These are phyloP conservation scores for Centrocercus urophasianus DNA, from an alignment of 2,113 vertebrate species.

Conservation along the genomic window DNA sequence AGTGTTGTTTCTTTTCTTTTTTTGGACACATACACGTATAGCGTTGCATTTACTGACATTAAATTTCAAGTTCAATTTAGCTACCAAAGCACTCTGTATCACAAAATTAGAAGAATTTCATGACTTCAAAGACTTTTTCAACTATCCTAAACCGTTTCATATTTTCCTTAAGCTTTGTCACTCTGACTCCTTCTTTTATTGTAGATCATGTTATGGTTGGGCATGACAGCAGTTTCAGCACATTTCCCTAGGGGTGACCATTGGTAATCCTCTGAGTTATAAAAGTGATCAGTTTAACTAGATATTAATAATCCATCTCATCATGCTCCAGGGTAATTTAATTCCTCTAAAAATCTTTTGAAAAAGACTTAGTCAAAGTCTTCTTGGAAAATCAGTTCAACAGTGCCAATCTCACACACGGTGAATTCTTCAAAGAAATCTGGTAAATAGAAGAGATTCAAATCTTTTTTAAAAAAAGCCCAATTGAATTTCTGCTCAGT, in stretches of 20 bases:
- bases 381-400: not conserved
- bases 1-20: not conserved
- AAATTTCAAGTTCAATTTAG: not conserved
- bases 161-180: not conserved
- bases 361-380: not conserved
- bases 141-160: not conserved
- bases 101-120: not conserved
- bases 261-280: not conserved
- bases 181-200: not conserved
- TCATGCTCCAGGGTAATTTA: not conserved
- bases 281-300: not conserved
- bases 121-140: not conserved
- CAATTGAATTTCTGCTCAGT: not conserved
- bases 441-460: not conserved
- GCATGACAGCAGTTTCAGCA: not conserved
- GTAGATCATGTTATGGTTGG: not conserved
- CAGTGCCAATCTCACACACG: not conserved
- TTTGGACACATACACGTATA: fast-evolving
- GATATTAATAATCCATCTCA: not conserved
- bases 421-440: not conserved
- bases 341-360: not conserved
- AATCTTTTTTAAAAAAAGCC: not conserved
- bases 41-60: not conserved
- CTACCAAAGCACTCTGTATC: not conserved
- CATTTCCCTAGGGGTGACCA: not conserved